Base-by-base conservation (phyloP, 37 sponge, comb jelly and placozoan genomes). In the Beroe forskalii region DNA sequence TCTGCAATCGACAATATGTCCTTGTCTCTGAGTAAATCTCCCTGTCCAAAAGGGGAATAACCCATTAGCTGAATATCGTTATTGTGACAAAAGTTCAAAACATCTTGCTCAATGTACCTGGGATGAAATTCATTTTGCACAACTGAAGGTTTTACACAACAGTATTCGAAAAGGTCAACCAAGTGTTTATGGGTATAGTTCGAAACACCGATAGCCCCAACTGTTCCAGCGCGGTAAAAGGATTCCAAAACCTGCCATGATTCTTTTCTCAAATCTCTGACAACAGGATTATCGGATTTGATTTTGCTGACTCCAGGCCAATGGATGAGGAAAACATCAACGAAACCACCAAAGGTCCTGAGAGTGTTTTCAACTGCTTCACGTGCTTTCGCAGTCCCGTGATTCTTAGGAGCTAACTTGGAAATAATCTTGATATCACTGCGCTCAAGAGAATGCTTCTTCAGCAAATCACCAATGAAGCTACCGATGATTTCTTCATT, bases 251-350 rank as follows among this genome's bases (percentile, higher is more conserved):
- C 86, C 41, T 80, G 12, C 86, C 86, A 80, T 32, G 86, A 80
- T 22, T 80, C 86, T 55, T 22, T 44, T 17, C 86, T 9, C 17
- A 40, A 24, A 42, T 27, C 86, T 44, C 17, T 44, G 40, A 44
- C 22, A 20, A 6, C 38, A 23, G 60, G 60, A 41, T 80, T 37
- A 22, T 44, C 86, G 12, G 25, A 25, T 42, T 80, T 80, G n/a
- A 80, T 80, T 41, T 80, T 80, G 31, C 60, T 44, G 2, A 80
- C 86, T 4, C 86, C 86, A 12, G 86, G 86, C 86, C 86, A 80
- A 24, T 80, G 86, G 12, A 80, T 80, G 14, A 80, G 33, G 48
- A 80, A 41, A 19, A 80, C 60, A 42, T 80, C 86, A 43, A 80
- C 86, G 41, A 33, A 80, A 1, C 86, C 86, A 39, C 55, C 86